Percentiles rank a stretch among this genome's conserved stretches.
Conservation (phyloP, 2,888 invertebrate species). For the Argyresthia goedartella region DNA sequence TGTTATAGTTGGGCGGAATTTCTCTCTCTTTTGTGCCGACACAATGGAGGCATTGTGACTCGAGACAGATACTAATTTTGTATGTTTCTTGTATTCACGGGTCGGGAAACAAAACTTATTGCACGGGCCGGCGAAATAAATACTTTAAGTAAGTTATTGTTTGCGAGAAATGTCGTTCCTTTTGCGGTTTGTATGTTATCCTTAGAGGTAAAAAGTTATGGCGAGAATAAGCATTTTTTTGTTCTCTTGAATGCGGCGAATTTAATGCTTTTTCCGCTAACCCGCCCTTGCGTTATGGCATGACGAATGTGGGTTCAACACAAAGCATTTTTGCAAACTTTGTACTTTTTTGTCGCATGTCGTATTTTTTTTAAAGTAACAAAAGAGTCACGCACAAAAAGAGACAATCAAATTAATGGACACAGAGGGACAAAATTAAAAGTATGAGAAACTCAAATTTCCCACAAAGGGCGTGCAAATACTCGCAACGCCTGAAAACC, state of each 20-base stretch:
- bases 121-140: constrained; percentile 17
- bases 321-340: too few relatives aligned
- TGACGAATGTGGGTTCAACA: too few relatives aligned
- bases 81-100: constrained; percentile 28
- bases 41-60: constrained; percentile 43
- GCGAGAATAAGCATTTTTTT: too few relatives aligned
- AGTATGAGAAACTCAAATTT: background rate
- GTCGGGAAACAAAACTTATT: constrained; percentile 28
- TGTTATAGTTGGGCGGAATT: constrained; percentile 36
- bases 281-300: too few relatives aligned
- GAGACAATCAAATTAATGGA: background rate
- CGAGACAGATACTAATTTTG: constrained; percentile 51
- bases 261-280: too few relatives aligned
- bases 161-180: too few relatives aligned
- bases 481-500: background rate
- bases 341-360: background rate
- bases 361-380: background rate
- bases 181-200: too few relatives aligned
- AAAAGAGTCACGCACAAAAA: background rate
- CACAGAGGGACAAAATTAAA: background rate
- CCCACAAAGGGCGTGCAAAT: background rate
- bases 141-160: constrained; percentile 5
- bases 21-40: constrained; percentile 32
- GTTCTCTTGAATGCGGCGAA: too few relatives aligned
- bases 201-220: too few relatives aligned